Evolutionary conservation across 1,140 invertebrate genomes (phyloP), one percentile per base, ranked within the genome.

Genomic region (Chironomus striatipennis): DNA sequence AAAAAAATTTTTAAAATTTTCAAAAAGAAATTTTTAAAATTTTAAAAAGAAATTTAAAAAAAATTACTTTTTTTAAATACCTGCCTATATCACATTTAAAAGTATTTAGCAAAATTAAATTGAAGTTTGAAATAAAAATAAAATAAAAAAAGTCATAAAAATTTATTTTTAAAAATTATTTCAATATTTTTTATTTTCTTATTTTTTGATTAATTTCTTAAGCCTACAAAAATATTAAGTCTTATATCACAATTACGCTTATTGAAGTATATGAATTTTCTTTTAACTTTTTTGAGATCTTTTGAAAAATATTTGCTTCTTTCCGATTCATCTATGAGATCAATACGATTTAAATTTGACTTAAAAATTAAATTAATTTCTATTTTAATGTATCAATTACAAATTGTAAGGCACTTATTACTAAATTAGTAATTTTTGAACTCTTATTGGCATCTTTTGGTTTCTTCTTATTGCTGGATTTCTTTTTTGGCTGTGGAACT

Each of bases 401-500:
- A 57, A n/a, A 57, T 15, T 57, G 47, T n/a, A 57, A 57, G 47
- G 47, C 47, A 57, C 47, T 57, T 12, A 57, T 57, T n/a, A 57
- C 47, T n/a, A 57, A 57, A 57, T 57, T 57, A 12, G 47, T 57
- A 15, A 57, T 57, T 57, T 57, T 57, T 12, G 12, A 12, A 12
- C n/a, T 57, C 12, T 57, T 57, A 5, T 57, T n/a, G 4, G 12
- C 47, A n/a, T 57, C n/a, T 57, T 57, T 57, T 57, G 47, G 47
- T n/a, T 57, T 57, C 47, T 57, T 57, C 15, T 57, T 12, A 57
- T 57, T 57, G 12, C 47, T 57, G 12, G 12, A 5, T 57, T 57
- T 57, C 5, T 4, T n/a, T n/a, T 57, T 57, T 57, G 47, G 47
- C 47, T 57, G 47, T 57, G 47, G 47, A 57, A 57, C 47, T 12